Evolutionary conservation across 2,888 invertebrate genomes (phyloP), one percentile per base, ranked within the genome.

Genomic region (Panzeria rudis): DNA sequence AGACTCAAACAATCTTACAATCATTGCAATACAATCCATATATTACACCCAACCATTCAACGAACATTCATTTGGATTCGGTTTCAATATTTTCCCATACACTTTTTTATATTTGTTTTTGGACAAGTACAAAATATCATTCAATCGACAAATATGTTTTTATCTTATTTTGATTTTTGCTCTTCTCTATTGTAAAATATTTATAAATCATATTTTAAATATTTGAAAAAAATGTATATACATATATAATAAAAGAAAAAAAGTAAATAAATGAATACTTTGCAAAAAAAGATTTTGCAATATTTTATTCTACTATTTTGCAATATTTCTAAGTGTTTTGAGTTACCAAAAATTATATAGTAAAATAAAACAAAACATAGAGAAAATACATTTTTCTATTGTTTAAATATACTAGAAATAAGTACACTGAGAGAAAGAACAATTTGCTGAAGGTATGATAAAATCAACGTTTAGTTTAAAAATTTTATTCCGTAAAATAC

Each of bases 181-280:
- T 38, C 2, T 29, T 69, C 56, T 68, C 25, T 75, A 75, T 82
- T 75, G 75, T 79, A 35, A 78, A 85, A 69, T 75, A 85, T 85
- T 82, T 85, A 85, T 71, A 85, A 82, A 82, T 71, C 61, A 62
- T 66, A 68, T 68, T 68, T 38, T 38, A 50, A 9, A 25, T 66
- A 59, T 35, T 38, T 6, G 8, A 44, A 41, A 44, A 38, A 25
- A 29, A 20, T 8, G 8, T 29, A 29, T 56, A 38, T 32, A 25
- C 13, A 56, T 17, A 56, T 68, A 76, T 47, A 77, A 47, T 2
- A 7, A 17, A 20, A 44, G n/a, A n/a, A 66, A 15, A 38, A 52
- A 52, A 20, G 2, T 20, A 61, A 62, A n/a, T 11, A 75, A 52
- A 17, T 25, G 54, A 47, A 62, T 29, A 71, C 13, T 79, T 54